Conservation (phyloP, 2,888 invertebrate genomes). For the Seladonia tumulorum region DNA sequence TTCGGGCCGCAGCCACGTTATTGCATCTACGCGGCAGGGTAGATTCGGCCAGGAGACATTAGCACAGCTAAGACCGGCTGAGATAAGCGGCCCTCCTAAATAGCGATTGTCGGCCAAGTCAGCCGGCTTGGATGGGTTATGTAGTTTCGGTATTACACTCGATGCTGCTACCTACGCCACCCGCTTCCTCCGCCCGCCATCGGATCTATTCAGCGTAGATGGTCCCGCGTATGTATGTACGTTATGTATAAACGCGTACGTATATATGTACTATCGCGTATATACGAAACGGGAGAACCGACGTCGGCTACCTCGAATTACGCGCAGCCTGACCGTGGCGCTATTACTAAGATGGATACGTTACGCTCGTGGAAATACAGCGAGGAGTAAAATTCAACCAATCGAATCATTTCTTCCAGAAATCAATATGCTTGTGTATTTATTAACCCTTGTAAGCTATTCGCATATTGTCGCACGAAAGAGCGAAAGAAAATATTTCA, state of each 20-base stretch:
- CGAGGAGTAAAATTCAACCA: neutral
- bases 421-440: neutral
- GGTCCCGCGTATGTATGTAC: constrained; percentile 44
- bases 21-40: constrained; percentile 32
- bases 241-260: constrained; percentile 16
- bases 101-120: constrained; percentile 73
- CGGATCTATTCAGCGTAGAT: constrained; percentile 66
- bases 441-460: too few relatives aligned
- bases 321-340: constrained; percentile 52
- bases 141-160: constrained; percentile 70
- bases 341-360: constrained; percentile 59
- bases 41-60: constrained; percentile 61
- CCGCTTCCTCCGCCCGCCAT: constrained; percentile 40
- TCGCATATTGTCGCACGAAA: too few relatives aligned
- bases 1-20: constrained; percentile 25
- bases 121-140: constrained; percentile 68
- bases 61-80: constrained; percentile 64
- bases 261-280: constrained; percentile 5
- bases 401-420: neutral
- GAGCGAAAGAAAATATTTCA: too few relatives aligned
- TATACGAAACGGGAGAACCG: constrained; percentile 22
- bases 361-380: constrained; percentile 47
- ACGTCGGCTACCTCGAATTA: constrained; percentile 62
- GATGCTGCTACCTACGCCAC: constrained; percentile 36
- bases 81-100: constrained; percentile 70